phyloP scores from a whole-genome alignment of 2,797 vertebrate genomes.

The Poecilia velifera region DNA sequence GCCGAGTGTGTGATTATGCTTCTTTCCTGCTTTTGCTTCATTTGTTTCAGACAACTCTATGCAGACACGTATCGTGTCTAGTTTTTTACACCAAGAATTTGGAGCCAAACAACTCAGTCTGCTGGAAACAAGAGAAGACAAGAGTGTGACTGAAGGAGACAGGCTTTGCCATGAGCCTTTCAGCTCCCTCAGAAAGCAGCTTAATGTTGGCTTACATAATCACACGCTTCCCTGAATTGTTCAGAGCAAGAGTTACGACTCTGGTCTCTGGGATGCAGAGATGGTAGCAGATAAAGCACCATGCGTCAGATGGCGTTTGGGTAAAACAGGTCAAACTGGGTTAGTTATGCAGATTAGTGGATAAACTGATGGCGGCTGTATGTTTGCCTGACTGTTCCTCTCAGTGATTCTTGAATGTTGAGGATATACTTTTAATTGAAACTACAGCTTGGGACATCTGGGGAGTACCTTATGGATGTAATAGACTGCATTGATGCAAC shows the following conservation, averaged over 20 bases:
- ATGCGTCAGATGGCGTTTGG: background rate
- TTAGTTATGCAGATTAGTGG: background rate
- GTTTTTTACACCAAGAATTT: constrained; percentile 5
- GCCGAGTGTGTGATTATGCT: background rate
- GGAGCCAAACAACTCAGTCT: constrained; percentile 26
- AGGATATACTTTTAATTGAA: background rate
- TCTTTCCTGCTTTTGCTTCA: background rate
- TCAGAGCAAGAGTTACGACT: constrained; percentile 48
- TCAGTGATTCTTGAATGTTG: background rate
- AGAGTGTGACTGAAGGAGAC: constrained; percentile 30
- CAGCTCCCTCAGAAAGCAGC: constrained; percentile 68
- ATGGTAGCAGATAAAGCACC: constrained; percentile 10
- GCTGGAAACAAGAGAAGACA: constrained; percentile 22
- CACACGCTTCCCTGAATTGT: constrained; percentile 46
- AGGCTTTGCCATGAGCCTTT: constrained; percentile 53
- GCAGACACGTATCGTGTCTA: background rate
- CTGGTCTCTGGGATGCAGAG: constrained; percentile 18
- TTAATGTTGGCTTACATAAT: constrained; percentile 75
- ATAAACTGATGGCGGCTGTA: background rate
- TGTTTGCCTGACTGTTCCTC: background rate
- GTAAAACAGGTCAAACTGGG: constrained; percentile 3
- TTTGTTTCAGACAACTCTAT: constrained; percentile 21
- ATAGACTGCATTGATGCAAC: background rate
- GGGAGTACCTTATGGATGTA: background rate
- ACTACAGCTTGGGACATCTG: background rate